Evolutionary conservation across 2,113 vertebrate species (phyloP), one percentile per base, ranked within the genome.

Genomic region (Psettodes erumei): DNA sequence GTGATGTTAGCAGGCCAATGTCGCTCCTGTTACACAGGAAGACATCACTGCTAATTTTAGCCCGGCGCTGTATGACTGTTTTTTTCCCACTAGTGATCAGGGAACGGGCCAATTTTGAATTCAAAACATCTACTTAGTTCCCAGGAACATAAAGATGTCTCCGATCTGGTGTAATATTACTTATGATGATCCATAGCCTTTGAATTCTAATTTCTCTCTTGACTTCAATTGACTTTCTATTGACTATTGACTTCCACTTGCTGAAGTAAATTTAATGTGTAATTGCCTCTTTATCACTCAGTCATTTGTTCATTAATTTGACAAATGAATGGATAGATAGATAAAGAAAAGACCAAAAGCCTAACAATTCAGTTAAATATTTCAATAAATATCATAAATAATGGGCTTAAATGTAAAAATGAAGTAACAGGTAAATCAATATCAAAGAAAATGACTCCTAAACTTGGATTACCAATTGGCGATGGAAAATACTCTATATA

Each of bases 11-110:
- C 90, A 86, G 89, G 89, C 90, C 85, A 82, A 13, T 73, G n/a
- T 86, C 71, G 91, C 93, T 95, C 94, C 79, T 86, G 79, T 95
- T 95, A 90, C 94, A 91, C 80, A 86, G 88, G 87, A 94, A 92
- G 92, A 94, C 94, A 93, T 95, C 93, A 95, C 87, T 58, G 77
- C 88, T 95, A 94, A 93, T 87, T 89, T 92, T 93, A 94, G 87
- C 62, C 56, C 32, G 16, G 85, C 68, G 65, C 71, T 79, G 62
- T 77, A 13, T 63, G 65, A 80, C 75, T 79, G 15, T 53, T 72
- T 76, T 55, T 70, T 48, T 5, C 54, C 47, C 23, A 63, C 35
- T 25, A 74, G 81, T 62, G 32, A 88, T 68, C 58, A 59, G 37
- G 32, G 38, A 81, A 77, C 58, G 21, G 69, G 55, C 32, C 21